Base-by-base conservation (phyloP, 2,888 invertebrate species). In the Galerucella pusilla region DNA sequence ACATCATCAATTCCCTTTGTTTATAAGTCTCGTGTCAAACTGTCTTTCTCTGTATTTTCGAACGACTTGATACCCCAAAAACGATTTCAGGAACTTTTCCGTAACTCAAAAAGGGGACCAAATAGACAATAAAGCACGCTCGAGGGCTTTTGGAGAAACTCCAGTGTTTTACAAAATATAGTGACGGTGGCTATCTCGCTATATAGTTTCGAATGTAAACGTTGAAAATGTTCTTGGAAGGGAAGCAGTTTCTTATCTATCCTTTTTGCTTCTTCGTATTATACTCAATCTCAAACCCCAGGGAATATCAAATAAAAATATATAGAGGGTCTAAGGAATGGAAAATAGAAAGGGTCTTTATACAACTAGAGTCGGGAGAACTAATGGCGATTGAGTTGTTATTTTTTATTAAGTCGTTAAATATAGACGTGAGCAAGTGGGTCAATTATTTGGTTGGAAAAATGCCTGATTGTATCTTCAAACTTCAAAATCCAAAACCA, bases 241-340 rank as follows among this genome's bases (percentile, higher is more conserved):
- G 80, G 77, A 81, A 81, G 79, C 81, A 80, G 81, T 82, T 81
- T 78, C 81, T 81, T 83, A 81, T 83, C 81, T 79, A 60, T 76
- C 71, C 20, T 79, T 77, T 63, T 75, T 75, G 68, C 68, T 65
- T 54, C 65, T 52, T 65, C 69, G 60, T 73, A 71, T 63, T 68
- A 71, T 61, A 65, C 35, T 42, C 35, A 42, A 42, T 42, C 72
- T 70, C 64, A 57, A 71, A 57, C 75, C 75, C 77, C 64, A 67
- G 72, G 75, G 71, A 73, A 74, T 66, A 63, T 60, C 67, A 57
- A 74, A 67, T 75, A 71, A 71, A 71, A 71, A 75, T 75, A 20
- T 20, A 45, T 61, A 61, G 71, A 28, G 49, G 74, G 67, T 63
- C 16, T 46, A 67, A 63, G 71, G 35, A 42, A 71, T 10, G 71